A percentile compares a stretch with the other conserved stretches of the same genome.
Evolutionary conservation across 2,888 invertebrate genomes (phyloP).

Genomic region (Ectobius pallidus): DNA sequence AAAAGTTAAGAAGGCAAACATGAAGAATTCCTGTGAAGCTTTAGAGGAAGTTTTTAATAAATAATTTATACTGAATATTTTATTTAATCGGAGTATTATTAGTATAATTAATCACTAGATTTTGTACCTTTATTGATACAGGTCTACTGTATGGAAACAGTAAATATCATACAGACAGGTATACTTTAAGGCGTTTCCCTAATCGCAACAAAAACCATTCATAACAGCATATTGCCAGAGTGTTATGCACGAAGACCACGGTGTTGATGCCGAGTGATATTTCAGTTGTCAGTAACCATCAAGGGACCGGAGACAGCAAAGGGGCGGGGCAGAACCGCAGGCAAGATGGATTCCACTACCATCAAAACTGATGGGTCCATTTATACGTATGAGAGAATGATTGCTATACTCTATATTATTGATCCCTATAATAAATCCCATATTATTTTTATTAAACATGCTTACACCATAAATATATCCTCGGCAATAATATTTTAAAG

Average conservation of each 20-base stretch:
- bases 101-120: too few species aligned
- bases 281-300: conserved; percentile 13
- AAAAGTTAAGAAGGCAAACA: too few species aligned
- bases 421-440: neutral
- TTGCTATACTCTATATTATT: neutral
- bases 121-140: too few species aligned
- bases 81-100: too few species aligned
- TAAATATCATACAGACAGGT: too few species aligned
- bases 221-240: neutral
- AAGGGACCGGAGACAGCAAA: conserved; percentile 25
- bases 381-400: conserved; percentile 12
- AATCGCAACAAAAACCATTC: neutral
- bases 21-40: too few species aligned
- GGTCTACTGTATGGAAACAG: too few species aligned
- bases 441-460: neutral
- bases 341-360: conserved; percentile 18
- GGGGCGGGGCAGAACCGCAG: conserved; percentile 9
- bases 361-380: conserved; percentile 25
- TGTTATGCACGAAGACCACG: neutral
- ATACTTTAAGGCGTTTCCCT: conserved; percentile 18
- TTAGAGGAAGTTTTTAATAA: too few species aligned
- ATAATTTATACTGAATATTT: too few species aligned
- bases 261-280: conserved; percentile 12
- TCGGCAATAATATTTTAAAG: too few species aligned
- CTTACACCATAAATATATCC: too few species aligned